Evolutionary conservation across 2,797 vertebrate genomes (phyloP).

Genomic region (Enoplosus armatus): DNA sequence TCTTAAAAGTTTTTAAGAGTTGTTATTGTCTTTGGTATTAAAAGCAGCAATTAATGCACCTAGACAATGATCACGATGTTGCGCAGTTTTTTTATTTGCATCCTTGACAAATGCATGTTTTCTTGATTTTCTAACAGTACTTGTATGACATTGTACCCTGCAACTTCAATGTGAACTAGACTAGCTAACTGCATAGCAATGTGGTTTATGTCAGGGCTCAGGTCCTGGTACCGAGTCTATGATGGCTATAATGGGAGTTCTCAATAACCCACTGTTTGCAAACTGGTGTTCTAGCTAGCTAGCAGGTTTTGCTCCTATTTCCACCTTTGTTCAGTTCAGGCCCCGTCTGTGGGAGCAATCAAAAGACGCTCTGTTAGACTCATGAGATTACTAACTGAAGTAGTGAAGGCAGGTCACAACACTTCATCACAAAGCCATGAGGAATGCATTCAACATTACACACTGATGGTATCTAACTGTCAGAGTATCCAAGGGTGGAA

Average conservation of each 20-base stretch:
- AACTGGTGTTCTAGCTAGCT: neutral
- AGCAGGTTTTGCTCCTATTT: neutral
- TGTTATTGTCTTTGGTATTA: neutral
- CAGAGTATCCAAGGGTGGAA: slow-evolving; percentile 31
- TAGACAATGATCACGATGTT: neutral
- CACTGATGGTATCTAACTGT: slow-evolving; percentile 38
- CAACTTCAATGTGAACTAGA: neutral
- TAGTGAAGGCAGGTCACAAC: slow-evolving; percentile 51
- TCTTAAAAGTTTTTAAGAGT: neutral
- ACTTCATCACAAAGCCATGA: slow-evolving; percentile 52
- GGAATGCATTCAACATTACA: slow-evolving; percentile 60
- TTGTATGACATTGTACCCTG: neutral
- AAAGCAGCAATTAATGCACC: neutral
- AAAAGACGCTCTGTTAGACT: slow-evolving; percentile 26
- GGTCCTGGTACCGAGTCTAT: too few species aligned
- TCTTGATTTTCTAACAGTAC: neutral
- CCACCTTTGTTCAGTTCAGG: neutral
- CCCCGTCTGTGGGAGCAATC: neutral
- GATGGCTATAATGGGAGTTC: neutral
- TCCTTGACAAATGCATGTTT: neutral
- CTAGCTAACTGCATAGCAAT: neutral
- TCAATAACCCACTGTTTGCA: neutral
- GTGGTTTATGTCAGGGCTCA: neutral
- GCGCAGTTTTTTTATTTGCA: too few species aligned
- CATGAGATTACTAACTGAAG: slow-evolving; percentile 42